Base-by-base conservation (phyloP, 2,888 invertebrate genomes). In the Keiferia lycopersicella region DNA sequence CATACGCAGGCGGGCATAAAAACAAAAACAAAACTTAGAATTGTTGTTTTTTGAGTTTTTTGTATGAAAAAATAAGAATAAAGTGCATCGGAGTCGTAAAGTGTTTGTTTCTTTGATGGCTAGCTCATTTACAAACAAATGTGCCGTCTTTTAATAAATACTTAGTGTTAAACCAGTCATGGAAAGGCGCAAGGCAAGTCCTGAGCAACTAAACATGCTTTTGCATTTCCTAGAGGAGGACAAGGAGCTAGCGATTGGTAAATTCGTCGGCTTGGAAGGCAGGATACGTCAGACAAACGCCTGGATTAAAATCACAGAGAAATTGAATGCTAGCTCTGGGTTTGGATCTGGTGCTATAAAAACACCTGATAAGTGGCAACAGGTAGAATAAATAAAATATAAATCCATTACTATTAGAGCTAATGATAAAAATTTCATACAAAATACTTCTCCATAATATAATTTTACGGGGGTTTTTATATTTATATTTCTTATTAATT, bases 281-380 rank as follows among this genome's bases (percentile, higher is more conserved):
- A 79, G 75, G 67, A 79, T 85, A 62, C 81, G 81, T 12, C 84
- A 84, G 67, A 85, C 85, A 0, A 85, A 83, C 68, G 74, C 83
- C 0, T 85, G 85, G 85, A 83, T 85, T 61, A 85, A 82, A 74
- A 85, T 85, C 39, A 85, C 85, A 16, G 84, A 85, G 67, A 85
- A 84, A 73, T 72, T 85, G 3, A 85, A 85, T 69, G 83, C 82
- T 4, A 83, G 82, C 68, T 84, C 84, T 1, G 84, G 84, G 51
- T 84, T 84, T 67, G 83, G 84, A 45, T 84, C 85, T 1, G 85
- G 85, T 62, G 84, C 85, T 61, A 83, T 85, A 22, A 85, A 85
- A 69, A 85, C 85, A 38, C 85, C 85, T n/a, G 82, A 83, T 72
- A 85, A 85, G 71, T 85, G 85, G 85, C 85, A 85, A 71, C 85